Percentiles rank a stretch among this genome's conserved stretches.
Evolutionary conservation across 2,888 invertebrate species (phyloP).

Genomic region (Drosophila buzzatii): DNA sequence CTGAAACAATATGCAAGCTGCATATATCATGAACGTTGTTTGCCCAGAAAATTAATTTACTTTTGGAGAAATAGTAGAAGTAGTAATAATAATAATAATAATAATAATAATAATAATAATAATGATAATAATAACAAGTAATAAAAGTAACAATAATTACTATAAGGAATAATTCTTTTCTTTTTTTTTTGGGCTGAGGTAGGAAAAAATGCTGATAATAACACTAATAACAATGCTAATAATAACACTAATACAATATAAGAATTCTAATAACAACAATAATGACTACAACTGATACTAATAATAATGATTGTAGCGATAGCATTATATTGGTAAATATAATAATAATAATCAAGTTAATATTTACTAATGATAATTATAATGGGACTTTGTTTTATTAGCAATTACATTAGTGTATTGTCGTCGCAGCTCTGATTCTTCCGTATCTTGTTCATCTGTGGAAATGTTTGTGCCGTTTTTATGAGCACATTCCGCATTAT

Average conservation of each 20-base stretch:
- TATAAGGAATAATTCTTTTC: too few species aligned
- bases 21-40: too few species aligned
- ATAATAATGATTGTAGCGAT: neutral
- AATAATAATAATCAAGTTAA: too few species aligned
- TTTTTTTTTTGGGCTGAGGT: too few species aligned
- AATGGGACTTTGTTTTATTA: neutral
- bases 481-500: slow-evolving; percentile 13
- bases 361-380: neutral
- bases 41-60: too few species aligned
- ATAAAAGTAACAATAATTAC: too few species aligned
- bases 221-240: neutral
- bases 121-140: neutral
- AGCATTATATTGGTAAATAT: neutral
- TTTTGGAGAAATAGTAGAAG: neutral
- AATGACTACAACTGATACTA: neutral
- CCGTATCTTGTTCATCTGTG: too few species aligned
- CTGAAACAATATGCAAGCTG: neutral
- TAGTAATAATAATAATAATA: neutral
- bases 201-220: too few species aligned
- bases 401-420: slow-evolving; percentile 6
- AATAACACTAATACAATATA: neutral
- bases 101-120: neutral
- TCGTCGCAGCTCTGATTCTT: neutral
- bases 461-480: slow-evolving; percentile 12
- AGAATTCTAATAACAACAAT: neutral